A percentile compares a stretch with the other conserved stretches of the same genome.
Evolutionary conservation across 2,888 invertebrate genomes (phyloP).

Genomic region (Callimorpha dominula): DNA sequence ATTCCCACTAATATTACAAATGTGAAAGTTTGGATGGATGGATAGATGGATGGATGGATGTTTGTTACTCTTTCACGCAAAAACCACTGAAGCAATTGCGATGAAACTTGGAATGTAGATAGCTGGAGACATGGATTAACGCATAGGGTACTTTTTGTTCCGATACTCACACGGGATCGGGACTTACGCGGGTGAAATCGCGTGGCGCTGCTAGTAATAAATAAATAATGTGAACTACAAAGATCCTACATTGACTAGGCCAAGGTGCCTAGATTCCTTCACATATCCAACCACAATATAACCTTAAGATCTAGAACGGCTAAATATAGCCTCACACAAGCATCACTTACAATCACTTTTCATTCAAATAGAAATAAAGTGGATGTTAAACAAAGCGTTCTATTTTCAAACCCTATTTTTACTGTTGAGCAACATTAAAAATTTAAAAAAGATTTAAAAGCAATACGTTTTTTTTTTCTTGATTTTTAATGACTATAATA

Average conservation of each 20-base stretch:
- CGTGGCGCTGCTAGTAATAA: too few relatives aligned
- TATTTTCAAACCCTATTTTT: not conserved
- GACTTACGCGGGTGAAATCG: too few relatives aligned
- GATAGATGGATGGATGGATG: too few relatives aligned
- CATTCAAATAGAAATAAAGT: slow-evolving; percentile 22
- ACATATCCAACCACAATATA: slow-evolving; percentile 43
- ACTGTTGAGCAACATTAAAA: not conserved
- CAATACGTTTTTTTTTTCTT: slow-evolving; percentile 4
- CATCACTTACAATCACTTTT: slow-evolving; percentile 37
- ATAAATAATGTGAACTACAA: slow-evolving; percentile 23
- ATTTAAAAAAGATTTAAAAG: not conserved
- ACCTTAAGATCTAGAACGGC: slow-evolving; percentile 43
- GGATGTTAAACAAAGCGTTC: not conserved
- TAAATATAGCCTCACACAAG: slow-evolving; percentile 25
- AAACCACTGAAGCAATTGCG: too few relatives aligned
- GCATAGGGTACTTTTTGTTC: too few relatives aligned
- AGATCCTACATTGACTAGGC: slow-evolving; percentile 30
- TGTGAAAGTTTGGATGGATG: too few relatives aligned
- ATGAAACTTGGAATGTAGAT: too few relatives aligned
- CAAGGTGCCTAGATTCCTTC: slow-evolving; percentile 42
- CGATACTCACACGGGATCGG: too few relatives aligned
- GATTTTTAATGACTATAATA: not conserved
- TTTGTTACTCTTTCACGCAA: too few relatives aligned
- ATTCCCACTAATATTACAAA: too few relatives aligned
- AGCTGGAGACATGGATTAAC: too few relatives aligned